Evolutionary conservation across 2,888 invertebrate genomes (phyloP), one percentile per base, ranked within the genome.

Genomic region (Thera obeliscata): DNA sequence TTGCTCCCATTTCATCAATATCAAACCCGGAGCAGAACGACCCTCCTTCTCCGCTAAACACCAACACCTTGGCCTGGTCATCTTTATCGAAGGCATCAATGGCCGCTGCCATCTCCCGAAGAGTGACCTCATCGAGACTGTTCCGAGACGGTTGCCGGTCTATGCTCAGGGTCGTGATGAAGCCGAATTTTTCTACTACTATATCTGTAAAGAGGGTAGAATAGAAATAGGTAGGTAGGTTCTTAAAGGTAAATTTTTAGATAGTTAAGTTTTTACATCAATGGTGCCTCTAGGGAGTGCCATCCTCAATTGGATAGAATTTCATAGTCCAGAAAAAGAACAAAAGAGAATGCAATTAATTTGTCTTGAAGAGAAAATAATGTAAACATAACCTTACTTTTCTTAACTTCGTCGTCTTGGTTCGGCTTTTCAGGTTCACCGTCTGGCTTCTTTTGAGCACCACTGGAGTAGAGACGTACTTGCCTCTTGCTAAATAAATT

Each of bases 21-120:
- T 99, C 98, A 84, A 96, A 97, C 0, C 99, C 99, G 2, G 98
- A 96, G 87, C 98, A 98, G 87, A 99, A 99, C 66, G 96, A 97
- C 0, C 98, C 98, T n/a, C 98, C 98, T 80, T 96, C 95, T 6
- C 99, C 99, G 85, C 98, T 95, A 2, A 99, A 90, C 2, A 99
- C 96, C 6, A 96, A 97, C 3, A 96, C 96, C 71, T 94, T 90
- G 0, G 96, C 93, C 0, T 94, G 89, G 0, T 95, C 87, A 82
- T 98, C 97, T 43, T 95, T 94, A 74, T 99, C 98, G 88, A 98
- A 99, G 12, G 94, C 91, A 70, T 95, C 91, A 61, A 99, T 95
- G 0, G 97, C 98, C 43, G 95, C 93, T 3, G 94, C 94, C 22
- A 99, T 94, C 77, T 96, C 93, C 41, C 90, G 82, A 0, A 97